A percentile compares a stretch with the other conserved stretches of the same genome.
These are phyloP conservation scores for Monopterus albus DNA, from an alignment of 2,113 vertebrate genomes.

Conservation along the genomic window DNA sequence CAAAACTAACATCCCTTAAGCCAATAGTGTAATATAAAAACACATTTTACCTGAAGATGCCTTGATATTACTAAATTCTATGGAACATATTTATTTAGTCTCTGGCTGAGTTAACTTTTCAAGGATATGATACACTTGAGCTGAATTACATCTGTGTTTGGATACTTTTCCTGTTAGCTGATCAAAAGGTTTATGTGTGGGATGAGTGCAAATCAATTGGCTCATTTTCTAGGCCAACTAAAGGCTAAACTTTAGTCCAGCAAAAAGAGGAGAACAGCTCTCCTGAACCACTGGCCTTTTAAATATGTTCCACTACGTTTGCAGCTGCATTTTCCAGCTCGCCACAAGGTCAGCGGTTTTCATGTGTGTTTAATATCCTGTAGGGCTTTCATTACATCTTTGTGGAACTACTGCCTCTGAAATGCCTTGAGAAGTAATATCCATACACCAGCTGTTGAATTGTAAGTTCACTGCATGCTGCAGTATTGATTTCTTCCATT, in stretches of 20 bases:
- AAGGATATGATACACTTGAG: not conserved
- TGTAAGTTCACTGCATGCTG: conserved; percentile 16
- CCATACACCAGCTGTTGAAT: conserved; percentile 25
- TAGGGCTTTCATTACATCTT: conserved; percentile 27
- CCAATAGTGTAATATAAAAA: too few relatives aligned
- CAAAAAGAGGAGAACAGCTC: not conserved
- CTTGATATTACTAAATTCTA: too few relatives aligned
- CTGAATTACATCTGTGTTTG: not conserved
- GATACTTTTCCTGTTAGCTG: not conserved
- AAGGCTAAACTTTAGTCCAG: conserved; percentile 23
- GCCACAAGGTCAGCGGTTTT: conserved; percentile 4
- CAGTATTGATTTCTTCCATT: conserved; percentile 52
- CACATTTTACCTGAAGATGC: too few relatives aligned
- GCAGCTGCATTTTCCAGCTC: conserved; percentile 5
- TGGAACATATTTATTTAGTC: not conserved
- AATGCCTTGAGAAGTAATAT: conserved; percentile 21
- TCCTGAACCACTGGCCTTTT: conserved; percentile 11
- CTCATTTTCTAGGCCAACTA: not conserved
- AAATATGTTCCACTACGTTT: not conserved
- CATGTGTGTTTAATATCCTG: conserved; percentile 11
- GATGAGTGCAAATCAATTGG: conserved; percentile 2
- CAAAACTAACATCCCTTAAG: too few relatives aligned
- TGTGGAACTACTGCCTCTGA: conserved; percentile 13
- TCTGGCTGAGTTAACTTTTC: not conserved
- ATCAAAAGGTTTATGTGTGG: conserved; percentile 23